Evolutionary conservation across 2,113 vertebrate genomes (phyloP), one percentile per base, ranked within the genome.

Genomic region (Pteropus alecto): DNA sequence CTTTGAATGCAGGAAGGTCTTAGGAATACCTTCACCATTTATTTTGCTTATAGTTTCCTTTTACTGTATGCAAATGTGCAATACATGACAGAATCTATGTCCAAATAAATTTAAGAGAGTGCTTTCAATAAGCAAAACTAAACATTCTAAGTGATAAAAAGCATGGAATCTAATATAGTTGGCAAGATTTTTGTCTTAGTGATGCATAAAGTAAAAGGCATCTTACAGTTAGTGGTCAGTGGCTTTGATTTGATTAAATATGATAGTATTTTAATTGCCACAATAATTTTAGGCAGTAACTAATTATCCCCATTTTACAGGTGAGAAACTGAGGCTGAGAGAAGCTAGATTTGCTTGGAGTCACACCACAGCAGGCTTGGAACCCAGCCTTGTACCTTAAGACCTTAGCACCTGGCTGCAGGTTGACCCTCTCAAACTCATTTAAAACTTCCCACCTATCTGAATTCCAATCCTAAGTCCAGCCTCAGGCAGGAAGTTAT

Each of bases 61-160:
- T 60, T 82, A 92, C 88, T 76, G 26, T 94, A 94, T 18, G 41
- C 65, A 60, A 87, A 89, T 41, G 15, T 43, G 85, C 70, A 35
- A 43, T 77, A 65, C 26, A 56, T 35, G 81, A 68, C 76, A 81
- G 61, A 96, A 87, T 90, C 90, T 88, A 35, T 78, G 58, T 30
- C 74, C 87, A 84, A 81, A 30, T 73, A 84, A 87, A 94, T 81
- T 77, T 90, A 68, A 95, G 95, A 94, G 86, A 94, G 71, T 46
- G 81, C 93, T 94, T 96, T 87, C 63, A 93, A 82, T 77, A 94
- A 90, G 35, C 82, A 82, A 90, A 93, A 84, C 94, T 65, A 87
- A 87, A 97, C 90, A 94, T 94, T 90, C 65, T 82, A 94, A 89
- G 26, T 85, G 82, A 79, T 94, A 77, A 87, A 96, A 94, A 78